These are phyloP conservation scores for Dipodomys spectabilis DNA, from an alignment of 2,113 vertebrate species.

Conservation along the genomic window DNA sequence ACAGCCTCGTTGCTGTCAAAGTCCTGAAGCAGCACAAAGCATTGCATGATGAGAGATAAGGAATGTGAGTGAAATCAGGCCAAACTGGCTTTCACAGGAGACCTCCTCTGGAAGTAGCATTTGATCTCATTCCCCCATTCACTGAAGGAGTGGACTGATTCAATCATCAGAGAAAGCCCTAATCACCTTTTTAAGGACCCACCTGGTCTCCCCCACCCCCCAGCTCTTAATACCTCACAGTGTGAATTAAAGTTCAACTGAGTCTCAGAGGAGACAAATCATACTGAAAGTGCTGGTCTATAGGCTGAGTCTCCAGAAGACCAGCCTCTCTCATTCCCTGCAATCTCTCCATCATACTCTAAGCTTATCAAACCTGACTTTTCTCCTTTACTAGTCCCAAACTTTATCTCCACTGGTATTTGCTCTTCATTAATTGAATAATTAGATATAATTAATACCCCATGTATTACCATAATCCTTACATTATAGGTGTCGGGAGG, in stretches of 20 bases:
- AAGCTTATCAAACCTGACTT: neutral
- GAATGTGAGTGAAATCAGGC: neutral
- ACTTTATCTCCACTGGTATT: conserved; percentile 73
- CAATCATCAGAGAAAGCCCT: neutral
- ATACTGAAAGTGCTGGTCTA: neutral
- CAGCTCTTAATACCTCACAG: neutral
- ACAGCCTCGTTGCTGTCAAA: neutral
- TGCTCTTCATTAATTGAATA: conserved; percentile 81
- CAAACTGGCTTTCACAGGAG: neutral
- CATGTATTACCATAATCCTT: conserved; percentile 80
- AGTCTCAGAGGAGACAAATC: neutral
- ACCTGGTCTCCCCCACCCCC: too few species aligned
- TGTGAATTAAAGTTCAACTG: neutral
- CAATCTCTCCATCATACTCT: neutral
- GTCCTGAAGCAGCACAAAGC: neutral
- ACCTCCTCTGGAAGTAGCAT: neutral
- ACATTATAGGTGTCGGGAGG: conserved; percentile 72
- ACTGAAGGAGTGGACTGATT: neutral
- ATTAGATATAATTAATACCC: conserved; percentile 83
- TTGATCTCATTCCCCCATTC: neutral
- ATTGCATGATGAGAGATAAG: neutral
- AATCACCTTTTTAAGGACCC: neutral
- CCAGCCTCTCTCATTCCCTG: too few species aligned
- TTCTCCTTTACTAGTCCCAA: conserved; percentile 46
- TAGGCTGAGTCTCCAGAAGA: neutral